Base-by-base conservation (phyloP, 2,113 vertebrate species). In the Pogonocichla stellata region DNA sequence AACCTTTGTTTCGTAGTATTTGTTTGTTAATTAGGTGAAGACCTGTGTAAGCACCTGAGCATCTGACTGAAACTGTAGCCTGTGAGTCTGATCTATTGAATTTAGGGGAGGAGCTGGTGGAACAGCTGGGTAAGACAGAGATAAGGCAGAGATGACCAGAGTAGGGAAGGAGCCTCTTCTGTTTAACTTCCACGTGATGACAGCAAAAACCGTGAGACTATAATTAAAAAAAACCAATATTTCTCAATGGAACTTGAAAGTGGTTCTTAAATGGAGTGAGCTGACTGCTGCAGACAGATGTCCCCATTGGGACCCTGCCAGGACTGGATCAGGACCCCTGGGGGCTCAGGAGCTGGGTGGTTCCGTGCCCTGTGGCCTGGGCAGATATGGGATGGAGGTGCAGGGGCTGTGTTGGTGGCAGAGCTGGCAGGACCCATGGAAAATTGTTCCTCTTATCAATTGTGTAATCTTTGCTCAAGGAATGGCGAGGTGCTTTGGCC, bases 331-430 rank as follows among this genome's bases (percentile, higher is more conserved):
- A 10, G 53, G 19, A 36, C 1, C 73, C 51, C 4, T 0, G 2
- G 34, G 24, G 43, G 13, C 23, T n/a, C 29, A 0, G 74, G 20
- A 23, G 17, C 7, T 0, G 12, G 31, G 3, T 1, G 28, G 9
- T 8, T 38, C 43, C 26, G 0, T 2, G 22, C 26, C 8, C 29
- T 6, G 70, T 19, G 50, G 15, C 28, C 58, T 4, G 54, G 53
- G 29, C 50, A 50, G 57, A 1, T 0, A 4, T 1, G 6, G 33
- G 33, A 3, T 14, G 45, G 29, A 4, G 20, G 13, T 0, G 2
- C 3, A 33, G 67, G 17, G 12, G 51, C 3, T 34, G 17, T 0
- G 11, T 14, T 36, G 4, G 34, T 69, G 57, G 28, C 28, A 20
- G 38, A 28, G 86, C 74, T 96, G 94, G 87, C 54, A 47, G 2